These are phyloP conservation scores for Anoncus sp. DNA, from an alignment of 2,888 invertebrate genomes.

Conservation along the genomic window DNA sequence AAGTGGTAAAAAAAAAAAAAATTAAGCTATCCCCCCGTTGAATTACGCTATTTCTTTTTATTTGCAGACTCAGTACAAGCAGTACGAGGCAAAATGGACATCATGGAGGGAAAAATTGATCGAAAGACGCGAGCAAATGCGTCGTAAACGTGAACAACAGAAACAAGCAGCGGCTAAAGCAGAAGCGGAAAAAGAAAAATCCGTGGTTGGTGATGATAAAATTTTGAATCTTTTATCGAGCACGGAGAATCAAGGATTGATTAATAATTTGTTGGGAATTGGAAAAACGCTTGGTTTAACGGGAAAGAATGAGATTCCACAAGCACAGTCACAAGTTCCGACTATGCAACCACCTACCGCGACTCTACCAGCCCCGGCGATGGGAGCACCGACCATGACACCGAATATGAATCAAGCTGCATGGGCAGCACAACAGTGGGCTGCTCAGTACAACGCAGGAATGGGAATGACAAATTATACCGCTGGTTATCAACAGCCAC, in stretches of 20 bases:
- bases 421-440: conserved; percentile 80
- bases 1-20: background rate
- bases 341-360: conserved; percentile 32
- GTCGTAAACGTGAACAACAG: conserved; percentile 86
- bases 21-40: background rate
- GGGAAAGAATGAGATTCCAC: conserved; percentile 73
- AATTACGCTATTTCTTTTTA: conserved; percentile 48
- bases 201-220: conserved; percentile 79
- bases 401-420: conserved; percentile 73
- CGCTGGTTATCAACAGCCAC: conserved; percentile 39
- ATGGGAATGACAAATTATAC: conserved; percentile 68
- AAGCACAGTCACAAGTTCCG: conserved; percentile 57
- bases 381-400: conserved; percentile 70
- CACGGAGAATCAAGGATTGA: conserved; percentile 80
- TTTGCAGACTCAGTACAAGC: conserved; percentile 87
- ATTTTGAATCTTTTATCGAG: conserved; percentile 80
- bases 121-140: conserved; percentile 93
- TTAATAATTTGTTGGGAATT: conserved; percentile 81
- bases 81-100: conserved; percentile 96
- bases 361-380: conserved; percentile 33
- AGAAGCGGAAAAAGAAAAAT: conserved; percentile 79
- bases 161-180: conserved; percentile 76
- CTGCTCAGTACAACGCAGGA: conserved; percentile 76
- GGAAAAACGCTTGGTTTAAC: conserved; percentile 81
- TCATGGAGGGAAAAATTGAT: conserved; percentile 91